Conservation (phyloP, 2,113 vertebrate species). For the Epinephelus cyanopodus region DNA sequence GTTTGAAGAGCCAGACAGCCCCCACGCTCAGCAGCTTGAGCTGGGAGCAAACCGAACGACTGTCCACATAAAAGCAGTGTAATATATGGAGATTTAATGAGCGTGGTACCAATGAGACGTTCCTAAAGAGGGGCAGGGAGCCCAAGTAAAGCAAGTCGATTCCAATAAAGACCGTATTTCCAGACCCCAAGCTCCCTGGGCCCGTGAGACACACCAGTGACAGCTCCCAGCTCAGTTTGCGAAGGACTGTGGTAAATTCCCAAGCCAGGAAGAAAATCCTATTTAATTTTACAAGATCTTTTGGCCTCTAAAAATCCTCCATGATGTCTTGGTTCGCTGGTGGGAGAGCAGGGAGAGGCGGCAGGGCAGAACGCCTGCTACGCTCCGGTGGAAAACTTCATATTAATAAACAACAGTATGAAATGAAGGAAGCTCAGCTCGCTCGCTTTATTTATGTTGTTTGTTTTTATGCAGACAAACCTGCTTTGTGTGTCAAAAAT, state of each 20-base stretch:
- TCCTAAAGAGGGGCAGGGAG: conserved; percentile 70
- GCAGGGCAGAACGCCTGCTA: conserved; percentile 49
- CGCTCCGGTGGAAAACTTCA: conserved; percentile 49
- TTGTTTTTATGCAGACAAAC: neutral
- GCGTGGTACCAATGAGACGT: conserved; percentile 66
- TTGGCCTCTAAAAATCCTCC: conserved; percentile 76
- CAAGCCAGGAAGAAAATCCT: conserved; percentile 83
- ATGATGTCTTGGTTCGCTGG: conserved; percentile 70
- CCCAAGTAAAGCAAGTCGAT: conserved; percentile 72
- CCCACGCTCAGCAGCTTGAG: conserved; percentile 30
- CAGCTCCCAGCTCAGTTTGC: conserved; percentile 74
- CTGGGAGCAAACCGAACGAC: conserved; percentile 41
- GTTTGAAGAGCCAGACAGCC: conserved; percentile 19
- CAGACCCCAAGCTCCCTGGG: conserved; percentile 65
- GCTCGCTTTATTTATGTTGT: conserved; percentile 8
- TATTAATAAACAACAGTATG: conserved; percentile 42
- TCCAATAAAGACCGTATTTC: conserved; percentile 79
- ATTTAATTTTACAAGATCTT: conserved; percentile 85
- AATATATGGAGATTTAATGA: conserved; percentile 77
- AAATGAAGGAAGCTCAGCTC: conserved; percentile 13
- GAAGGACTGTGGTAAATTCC: conserved; percentile 80
- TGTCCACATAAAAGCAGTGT: conserved; percentile 74
- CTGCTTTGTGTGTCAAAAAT: conserved; percentile 9
- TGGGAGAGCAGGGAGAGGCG: conserved; percentile 43
- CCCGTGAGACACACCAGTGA: conserved; percentile 75